phyloP scores from a whole-genome alignment of 2,113 vertebrate genomes.

The Halichoerus grypus region DNA sequence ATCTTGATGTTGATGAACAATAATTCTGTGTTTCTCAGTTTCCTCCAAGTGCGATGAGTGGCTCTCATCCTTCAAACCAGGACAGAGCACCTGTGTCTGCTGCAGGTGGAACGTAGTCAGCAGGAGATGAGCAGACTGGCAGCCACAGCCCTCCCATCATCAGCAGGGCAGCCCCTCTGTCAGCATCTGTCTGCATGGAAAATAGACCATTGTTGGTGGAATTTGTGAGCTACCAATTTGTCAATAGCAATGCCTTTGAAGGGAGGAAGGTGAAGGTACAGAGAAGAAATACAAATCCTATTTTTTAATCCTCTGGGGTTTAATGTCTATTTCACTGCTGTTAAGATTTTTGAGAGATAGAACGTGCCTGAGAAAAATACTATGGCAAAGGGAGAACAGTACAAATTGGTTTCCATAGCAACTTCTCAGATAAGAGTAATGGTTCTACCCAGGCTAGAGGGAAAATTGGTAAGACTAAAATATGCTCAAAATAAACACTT shows the following conservation, averaged over 20 bases:
- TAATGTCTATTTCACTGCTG: conserved; percentile 83
- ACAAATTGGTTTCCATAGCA: conserved; percentile 87
- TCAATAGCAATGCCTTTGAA: conserved; percentile 65
- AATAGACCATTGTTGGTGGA: conserved; percentile 48
- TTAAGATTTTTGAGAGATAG: conserved; percentile 81
- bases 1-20: conserved; percentile 68
- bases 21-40: conserved; percentile 56
- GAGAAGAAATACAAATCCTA: conserved; percentile 71
- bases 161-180: not conserved
- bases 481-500: conserved; percentile 82
- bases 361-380: conserved; percentile 75
- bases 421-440: conserved; percentile 83
- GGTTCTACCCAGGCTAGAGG: conserved; percentile 82
- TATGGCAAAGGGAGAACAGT: conserved; percentile 71
- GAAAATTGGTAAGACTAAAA: conserved; percentile 84
- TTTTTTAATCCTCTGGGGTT: conserved; percentile 81
- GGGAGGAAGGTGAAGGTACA: not conserved
- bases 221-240: conserved; percentile 63
- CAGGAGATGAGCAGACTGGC: not conserved
- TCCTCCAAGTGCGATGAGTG: conserved; percentile 48
- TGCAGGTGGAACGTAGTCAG: not conserved
- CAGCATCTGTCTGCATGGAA: conserved; percentile 54
- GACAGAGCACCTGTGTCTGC: conserved; percentile 10
- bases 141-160: not conserved
- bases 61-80: conserved; percentile 38